Conservation (phyloP, 2,888 invertebrate species). For the Hirudinaria manillensis region DNA sequence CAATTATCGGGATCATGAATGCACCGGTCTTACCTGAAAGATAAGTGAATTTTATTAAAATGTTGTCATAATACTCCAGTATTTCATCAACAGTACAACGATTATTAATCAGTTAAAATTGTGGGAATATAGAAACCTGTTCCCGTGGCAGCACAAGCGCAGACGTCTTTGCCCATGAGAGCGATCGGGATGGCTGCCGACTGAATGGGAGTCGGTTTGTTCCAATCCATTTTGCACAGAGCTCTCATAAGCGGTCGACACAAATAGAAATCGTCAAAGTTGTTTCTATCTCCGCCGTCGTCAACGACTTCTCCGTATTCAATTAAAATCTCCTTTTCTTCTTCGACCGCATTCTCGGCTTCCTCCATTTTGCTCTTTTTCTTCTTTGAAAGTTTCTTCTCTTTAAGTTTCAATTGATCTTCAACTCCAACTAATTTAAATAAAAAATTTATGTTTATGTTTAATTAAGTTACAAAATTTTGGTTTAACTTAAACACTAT, state of each 20-base stretch:
- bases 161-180: conserved; percentile 83
- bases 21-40: conserved; percentile 93
- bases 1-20: conserved; percentile 93
- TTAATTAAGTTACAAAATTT: not conserved
- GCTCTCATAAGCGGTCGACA: conserved; percentile 87
- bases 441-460: not conserved
- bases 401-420: conserved; percentile 46
- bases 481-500: not conserved
- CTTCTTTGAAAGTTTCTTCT: conserved; percentile 42
- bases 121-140: conserved; percentile 50
- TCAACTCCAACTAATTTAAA: conserved; percentile 19
- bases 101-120: no score
- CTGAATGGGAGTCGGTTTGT: conserved; percentile 94
- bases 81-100: no score
- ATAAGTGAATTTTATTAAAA: not conserved
- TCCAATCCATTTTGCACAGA: conserved; percentile 77
- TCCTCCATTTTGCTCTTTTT: not conserved
- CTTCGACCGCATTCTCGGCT: not conserved
- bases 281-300: conserved; percentile 45
- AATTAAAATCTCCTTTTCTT: conserved; percentile 42
- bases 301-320: conserved; percentile 49
- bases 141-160: conserved; percentile 97
- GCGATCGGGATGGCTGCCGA: conserved; percentile 89
- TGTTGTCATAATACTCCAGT: conserved; percentile 1
- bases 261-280: conserved; percentile 76